Evolutionary conservation across 2,888 invertebrate genomes (phyloP).

Genomic region (Drosophila mettleri): DNA sequence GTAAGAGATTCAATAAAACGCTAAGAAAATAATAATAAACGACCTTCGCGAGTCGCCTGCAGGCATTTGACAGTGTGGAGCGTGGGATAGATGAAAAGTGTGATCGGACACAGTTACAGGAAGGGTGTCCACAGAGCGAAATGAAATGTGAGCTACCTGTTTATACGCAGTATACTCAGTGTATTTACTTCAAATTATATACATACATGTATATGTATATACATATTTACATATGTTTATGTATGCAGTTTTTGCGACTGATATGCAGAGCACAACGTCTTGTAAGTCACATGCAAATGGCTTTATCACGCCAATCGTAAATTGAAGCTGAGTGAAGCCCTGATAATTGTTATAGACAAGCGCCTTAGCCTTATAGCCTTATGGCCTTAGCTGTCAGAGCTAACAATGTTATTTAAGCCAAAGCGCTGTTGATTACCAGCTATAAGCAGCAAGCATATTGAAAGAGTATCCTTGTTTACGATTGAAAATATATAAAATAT

Average conservation of each 20-base stretch:
- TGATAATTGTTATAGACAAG: neutral
- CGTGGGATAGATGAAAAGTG: conserved; percentile 67
- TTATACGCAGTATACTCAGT: conserved; percentile 4
- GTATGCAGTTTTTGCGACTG: conserved; percentile 8
- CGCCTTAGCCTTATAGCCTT: too few species aligned
- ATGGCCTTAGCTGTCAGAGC: neutral
- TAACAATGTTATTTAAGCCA: neutral
- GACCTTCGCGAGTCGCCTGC: conserved; percentile 61
- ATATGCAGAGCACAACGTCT: neutral
- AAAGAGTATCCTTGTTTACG: neutral
- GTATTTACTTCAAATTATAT: neutral
- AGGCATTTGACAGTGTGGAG: conserved; percentile 45
- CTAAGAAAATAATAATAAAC: conserved; percentile 75
- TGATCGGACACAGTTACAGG: conserved; percentile 21
- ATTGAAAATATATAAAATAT: neutral
- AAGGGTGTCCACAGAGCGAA: conserved; percentile 3
- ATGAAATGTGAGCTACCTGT: conserved; percentile 31
- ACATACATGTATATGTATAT: neutral
- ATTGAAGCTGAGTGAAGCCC: neutral
- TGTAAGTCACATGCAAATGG: conserved; percentile 32
- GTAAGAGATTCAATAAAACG: conserved; percentile 67
- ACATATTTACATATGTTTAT: neutral
- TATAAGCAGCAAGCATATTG: neutral
- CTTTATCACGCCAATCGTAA: conserved; percentile 25
- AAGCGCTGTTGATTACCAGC: neutral